Conservation (phyloP, 2,113 vertebrate genomes). For the Dendrocopos noguchii region DNA sequence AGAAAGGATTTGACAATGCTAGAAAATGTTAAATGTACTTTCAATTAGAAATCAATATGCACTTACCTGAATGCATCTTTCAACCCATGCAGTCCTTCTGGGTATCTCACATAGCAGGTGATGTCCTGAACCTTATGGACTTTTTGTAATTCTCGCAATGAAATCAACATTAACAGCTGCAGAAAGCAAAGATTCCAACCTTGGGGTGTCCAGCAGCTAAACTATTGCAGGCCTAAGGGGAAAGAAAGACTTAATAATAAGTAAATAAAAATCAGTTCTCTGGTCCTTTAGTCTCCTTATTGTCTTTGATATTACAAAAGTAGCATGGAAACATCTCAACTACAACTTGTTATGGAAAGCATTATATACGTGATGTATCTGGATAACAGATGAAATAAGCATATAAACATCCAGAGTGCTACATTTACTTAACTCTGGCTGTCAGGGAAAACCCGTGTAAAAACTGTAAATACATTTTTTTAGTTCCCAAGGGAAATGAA, state of each 20-base stretch:
- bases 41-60: neutral
- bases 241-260: neutral
- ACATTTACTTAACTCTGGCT: neutral
- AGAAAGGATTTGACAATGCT: neutral
- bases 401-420: neutral
- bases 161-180: neutral
- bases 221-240: neutral
- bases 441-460: slow-evolving; percentile 5
- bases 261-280: neutral
- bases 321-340: neutral
- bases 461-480: neutral
- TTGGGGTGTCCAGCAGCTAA: neutral
- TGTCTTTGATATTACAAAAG: neutral
- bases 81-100: neutral
- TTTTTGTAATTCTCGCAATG: neutral
- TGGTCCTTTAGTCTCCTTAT: neutral
- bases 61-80: neutral
- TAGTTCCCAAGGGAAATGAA: neutral
- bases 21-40: neutral
- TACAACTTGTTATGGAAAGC: neutral
- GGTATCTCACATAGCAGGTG: neutral
- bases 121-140: neutral
- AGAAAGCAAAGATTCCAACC: neutral
- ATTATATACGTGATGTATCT: neutral
- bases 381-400: slow-evolving; percentile 28